A percentile compares a stretch with the other conserved stretches of the same genome.
Conservation (phyloP, 1,140 invertebrate species). For the Neodiprion lecontei region DNA sequence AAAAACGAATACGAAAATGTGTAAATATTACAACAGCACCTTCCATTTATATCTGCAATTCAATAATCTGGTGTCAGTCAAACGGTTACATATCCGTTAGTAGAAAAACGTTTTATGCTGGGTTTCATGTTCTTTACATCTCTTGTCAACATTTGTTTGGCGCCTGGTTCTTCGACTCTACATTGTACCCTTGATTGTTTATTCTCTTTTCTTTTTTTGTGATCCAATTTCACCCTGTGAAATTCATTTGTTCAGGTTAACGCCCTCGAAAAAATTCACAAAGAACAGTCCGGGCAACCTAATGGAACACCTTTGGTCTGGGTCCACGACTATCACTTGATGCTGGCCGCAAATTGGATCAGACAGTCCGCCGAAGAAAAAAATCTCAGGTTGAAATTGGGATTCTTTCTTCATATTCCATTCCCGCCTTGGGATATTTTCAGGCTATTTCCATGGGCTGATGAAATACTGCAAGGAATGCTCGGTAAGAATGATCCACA, state of each 20-base stretch:
- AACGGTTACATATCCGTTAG: too few relatives aligned
- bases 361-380: constrained; percentile 82
- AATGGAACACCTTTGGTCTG: constrained; percentile 78
- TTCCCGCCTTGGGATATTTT: constrained; percentile 94
- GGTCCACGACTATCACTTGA: constrained; percentile 93
- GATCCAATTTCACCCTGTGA: too few relatives aligned
- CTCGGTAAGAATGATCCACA: constrained; percentile 63
- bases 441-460: constrained; percentile 87
- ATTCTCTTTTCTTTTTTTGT: background rate
- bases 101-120: too few relatives aligned
- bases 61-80: too few relatives aligned
- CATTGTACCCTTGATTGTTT: too few relatives aligned
- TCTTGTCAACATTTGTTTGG: too few relatives aligned
- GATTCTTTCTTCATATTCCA: constrained; percentile 92
- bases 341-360: constrained; percentile 89
- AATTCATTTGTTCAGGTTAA: constrained; percentile 43
- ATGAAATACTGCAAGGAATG: constrained; percentile 91
- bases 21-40: too few relatives aligned
- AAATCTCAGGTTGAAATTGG: constrained; percentile 78
- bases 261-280: constrained; percentile 71
- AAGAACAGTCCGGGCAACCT: constrained; percentile 64
- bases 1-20: too few relatives aligned
- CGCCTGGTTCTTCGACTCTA: too few relatives aligned
- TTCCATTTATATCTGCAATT: too few relatives aligned
- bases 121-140: too few relatives aligned